Evolutionary conservation across 2,113 vertebrate species (phyloP).

Genomic region (Menura novaehollandiae): DNA sequence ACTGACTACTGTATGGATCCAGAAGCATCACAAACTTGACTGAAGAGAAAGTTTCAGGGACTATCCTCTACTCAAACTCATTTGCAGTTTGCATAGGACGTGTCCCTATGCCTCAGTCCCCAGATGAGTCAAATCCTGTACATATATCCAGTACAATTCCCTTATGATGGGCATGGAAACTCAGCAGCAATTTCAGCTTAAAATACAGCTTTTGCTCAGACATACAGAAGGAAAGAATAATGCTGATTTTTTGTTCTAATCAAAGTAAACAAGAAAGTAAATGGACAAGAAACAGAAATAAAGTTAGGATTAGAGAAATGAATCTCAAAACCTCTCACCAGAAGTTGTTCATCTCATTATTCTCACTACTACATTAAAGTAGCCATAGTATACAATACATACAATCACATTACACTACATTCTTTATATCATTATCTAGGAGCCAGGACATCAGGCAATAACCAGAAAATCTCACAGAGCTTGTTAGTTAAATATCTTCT

Average conservation of each 20-base stretch:
- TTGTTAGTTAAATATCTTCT: background rate
- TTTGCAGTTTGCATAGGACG: background rate
- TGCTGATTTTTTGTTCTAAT: background rate
- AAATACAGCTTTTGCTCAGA: background rate
- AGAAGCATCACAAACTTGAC: background rate
- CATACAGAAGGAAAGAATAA: background rate
- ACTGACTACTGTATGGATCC: background rate
- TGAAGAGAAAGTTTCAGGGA: background rate
- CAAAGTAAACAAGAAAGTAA: background rate
- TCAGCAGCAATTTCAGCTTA: background rate
- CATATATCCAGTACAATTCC: background rate
- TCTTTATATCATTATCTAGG: background rate
- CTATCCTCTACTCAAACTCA: background rate
- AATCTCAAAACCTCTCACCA: background rate
- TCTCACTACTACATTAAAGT: background rate
- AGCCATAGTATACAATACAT: background rate
- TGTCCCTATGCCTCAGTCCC: background rate
- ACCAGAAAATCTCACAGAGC: background rate
- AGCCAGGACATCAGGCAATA: background rate
- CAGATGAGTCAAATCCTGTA: background rate
- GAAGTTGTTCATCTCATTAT: background rate
- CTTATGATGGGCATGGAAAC: background rate
- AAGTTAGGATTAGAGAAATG: background rate
- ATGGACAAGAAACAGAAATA: background rate
- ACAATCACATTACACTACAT: background rate